phyloP scores from a whole-genome alignment of 2,113 vertebrate species.

The Cephalophus harveyi region DNA sequence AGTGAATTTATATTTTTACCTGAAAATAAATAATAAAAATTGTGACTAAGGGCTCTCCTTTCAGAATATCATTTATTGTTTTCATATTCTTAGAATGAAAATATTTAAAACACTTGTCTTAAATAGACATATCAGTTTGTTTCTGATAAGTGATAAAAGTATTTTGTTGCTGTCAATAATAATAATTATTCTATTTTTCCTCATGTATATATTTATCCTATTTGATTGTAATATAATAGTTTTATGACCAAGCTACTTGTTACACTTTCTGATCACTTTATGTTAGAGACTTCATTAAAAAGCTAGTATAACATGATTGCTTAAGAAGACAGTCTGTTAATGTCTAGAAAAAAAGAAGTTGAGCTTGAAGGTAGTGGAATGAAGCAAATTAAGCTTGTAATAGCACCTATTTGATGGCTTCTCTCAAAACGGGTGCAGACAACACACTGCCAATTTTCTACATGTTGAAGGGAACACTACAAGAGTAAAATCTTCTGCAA shows the following conservation, averaged over 20 bases:
- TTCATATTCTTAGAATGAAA: background rate
- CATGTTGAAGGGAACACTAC: constrained; percentile 21
- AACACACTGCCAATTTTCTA: background rate
- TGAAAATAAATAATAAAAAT: background rate
- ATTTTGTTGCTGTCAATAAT: background rate
- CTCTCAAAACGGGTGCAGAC: constrained; percentile 18
- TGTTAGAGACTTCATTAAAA: constrained; percentile 48
- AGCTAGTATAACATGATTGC: background rate
- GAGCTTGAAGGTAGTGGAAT: background rate
- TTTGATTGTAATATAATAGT: background rate
- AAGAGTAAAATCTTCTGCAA: constrained; percentile 63
- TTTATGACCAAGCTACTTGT: constrained; percentile 44
- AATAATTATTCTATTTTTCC: background rate
- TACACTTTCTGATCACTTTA: constrained; percentile 11
- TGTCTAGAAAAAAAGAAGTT: constrained; percentile 1
- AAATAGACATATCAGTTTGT: background rate
- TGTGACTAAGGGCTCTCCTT: background rate
- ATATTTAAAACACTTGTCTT: background rate
- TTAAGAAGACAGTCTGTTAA: constrained; percentile 30
- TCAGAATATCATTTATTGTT: background rate
- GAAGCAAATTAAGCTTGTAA: constrained; percentile 43
- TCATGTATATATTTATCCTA: background rate
- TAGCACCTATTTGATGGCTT: constrained; percentile 12
- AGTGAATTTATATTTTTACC: background rate
- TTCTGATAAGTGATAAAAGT: background rate